Evolutionary conservation across 2,113 vertebrate species (phyloP), one percentile per base, ranked within the genome.

Genomic region (Ammodytes marinus): DNA sequence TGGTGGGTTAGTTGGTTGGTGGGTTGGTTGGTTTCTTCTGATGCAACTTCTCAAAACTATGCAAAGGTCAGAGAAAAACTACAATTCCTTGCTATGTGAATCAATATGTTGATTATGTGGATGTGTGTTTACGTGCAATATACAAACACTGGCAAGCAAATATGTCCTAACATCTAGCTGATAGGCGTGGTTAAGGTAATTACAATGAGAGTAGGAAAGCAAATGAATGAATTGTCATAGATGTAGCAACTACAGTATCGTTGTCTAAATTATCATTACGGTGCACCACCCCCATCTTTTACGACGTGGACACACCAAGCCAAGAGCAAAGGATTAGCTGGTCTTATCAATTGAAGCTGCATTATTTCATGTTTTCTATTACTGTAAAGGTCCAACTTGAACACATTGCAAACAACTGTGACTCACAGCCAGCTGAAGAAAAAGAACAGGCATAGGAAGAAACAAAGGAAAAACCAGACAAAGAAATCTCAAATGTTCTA

Each of bases 61-160:
- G 54, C n/a, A 54, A 17, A 76, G 58, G 69, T 84, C 82, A 80
- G 60, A 60, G 9, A 83, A 63, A 52, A 39, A 42, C 50, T 27
- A 53, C 47, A n/a, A 27, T 54, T 60, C n/a, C 9, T 17, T 50
- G 14, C 6, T 8, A 15, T 42, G 19, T n/a, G 3, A 27, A 74
- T 13, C 12, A 52, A n/a, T 47, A 40, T 66, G 27, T 67, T 19
- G 2, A 57, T 47, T 37, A 11, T 53, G 76, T 10, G 69, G 60
- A 12, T 47, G 11, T 60, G 50, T 45, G 5, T 52, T 40, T 67
- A 47, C 12, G 15, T 52, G 37, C 11, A 14, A 6, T 17, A 54
- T n/a, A 59, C 9, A 49, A 60, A 68, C 9, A 42, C 50, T 57
- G 42, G 11, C 4, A 39, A n/a, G 27, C 15, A 50, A 77, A 68